Base-by-base conservation (phyloP, 2,113 vertebrate species). In the Emberiza fucata region DNA sequence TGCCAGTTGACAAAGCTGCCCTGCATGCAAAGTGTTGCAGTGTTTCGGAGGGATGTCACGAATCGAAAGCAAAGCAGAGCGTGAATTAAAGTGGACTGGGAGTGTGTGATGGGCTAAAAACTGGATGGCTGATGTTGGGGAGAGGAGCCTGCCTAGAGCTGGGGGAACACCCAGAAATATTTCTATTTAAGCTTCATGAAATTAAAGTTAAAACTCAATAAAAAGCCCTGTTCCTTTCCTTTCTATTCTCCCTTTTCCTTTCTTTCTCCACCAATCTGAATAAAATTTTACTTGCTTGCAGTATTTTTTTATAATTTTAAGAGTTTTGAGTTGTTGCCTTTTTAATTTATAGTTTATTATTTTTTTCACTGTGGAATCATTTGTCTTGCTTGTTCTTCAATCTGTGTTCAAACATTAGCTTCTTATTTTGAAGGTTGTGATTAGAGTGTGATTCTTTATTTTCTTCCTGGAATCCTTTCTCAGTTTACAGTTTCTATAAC, bases 401-500 rank as follows among this genome's bases (percentile, higher is more conserved):
- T 78, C 72, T 29, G 3, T 56, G 22, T 69, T 86, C 51, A 93
- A 8, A 27, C 1, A 0, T 42, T 75, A 60, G 60, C n/a, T 47
- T 82, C 31, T 75, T 64, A 14, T 65, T 93, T 92, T 29, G 53
- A 64, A 78, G n/a, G 24, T 22, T 48, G 18, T 73, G 47, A 73
- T 87, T 70, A 73, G 42, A 83, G 16, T 51, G 16, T 1, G 3
- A 94, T 81, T 71, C 53, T 23, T 28, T 88, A 21, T 79, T 96
- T 81, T 90, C 44, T 51, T 84, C 23, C 51, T 79, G 88, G 57
- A 81, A 57, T 90, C 39, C 60, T 78, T 94, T 78, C 50, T 79
- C 33, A 28, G 40, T 92, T 94, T 75, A 31, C 56, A 72, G 31
- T 81, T 95, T 79, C 66, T 75, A 5, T 86, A 76, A 79, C 24